Evolutionary conservation across 1,140 invertebrate species (phyloP).

Genomic region (Conus ventricosus): DNA sequence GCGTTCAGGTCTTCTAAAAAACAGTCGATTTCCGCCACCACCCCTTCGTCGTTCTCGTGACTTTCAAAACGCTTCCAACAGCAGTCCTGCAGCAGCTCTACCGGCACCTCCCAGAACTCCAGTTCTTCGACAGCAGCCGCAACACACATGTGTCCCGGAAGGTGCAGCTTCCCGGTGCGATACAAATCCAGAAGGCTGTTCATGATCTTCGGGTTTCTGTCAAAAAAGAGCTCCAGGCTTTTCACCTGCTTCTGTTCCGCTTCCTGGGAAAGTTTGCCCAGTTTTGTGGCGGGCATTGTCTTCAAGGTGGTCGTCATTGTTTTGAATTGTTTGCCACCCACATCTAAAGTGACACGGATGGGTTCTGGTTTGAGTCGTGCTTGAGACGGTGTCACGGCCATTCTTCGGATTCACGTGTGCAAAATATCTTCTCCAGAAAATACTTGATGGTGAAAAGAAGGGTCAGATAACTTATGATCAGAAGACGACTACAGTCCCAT

Average conservation of each 20-base stretch:
- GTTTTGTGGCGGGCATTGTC: not conserved
- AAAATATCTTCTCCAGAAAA: not conserved
- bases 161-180: constrained; percentile 39
- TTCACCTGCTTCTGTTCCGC: constrained; percentile 33
- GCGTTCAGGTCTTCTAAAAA: not conserved
- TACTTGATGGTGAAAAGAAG: too few relatives aligned
- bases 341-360: not conserved
- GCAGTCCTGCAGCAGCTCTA: constrained; percentile 11
- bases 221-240: constrained; percentile 34
- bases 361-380: too few relatives aligned
- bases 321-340: not conserved
- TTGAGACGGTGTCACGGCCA: too few relatives aligned
- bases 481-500: too few relatives aligned
- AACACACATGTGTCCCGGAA: constrained; percentile 31
- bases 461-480: too few relatives aligned
- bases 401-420: not conserved
- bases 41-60: not conserved
- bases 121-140: constrained; percentile 35
- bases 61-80: constrained; percentile 27
- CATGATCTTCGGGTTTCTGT: constrained; percentile 27
- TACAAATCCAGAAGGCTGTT: constrained; percentile 24
- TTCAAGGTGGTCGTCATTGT: not conserved
- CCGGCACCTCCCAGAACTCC: constrained; percentile 44
- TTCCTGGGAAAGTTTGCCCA: not conserved
- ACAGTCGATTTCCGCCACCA: not conserved